Evolutionary conservation across 1,140 invertebrate species (phyloP), one percentile per base, ranked within the genome.

Genomic region (Rhagoletis zephyria): DNA sequence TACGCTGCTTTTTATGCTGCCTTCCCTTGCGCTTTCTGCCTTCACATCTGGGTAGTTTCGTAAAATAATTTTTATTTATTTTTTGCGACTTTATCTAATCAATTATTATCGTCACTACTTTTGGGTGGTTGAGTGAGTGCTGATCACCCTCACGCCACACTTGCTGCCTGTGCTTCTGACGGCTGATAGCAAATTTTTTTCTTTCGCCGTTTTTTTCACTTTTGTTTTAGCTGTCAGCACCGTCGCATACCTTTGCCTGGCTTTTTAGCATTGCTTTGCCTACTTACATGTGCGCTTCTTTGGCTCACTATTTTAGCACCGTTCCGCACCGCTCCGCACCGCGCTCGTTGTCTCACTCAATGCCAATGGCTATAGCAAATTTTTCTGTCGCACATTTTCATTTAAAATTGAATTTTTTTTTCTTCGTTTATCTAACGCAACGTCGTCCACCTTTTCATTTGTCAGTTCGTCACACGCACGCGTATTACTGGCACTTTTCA

Each of bases 381-480:
- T 81, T 81, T 19, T 0, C 48, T 1, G 51, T 56, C 74, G 45
- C 4, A n/a, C 74, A 19, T 81, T 56, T 48, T 48, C 48, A 48
- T 81, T 81, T 56, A 45, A 81, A 59, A 19, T 19, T 9, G 6
- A 2, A 56, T 81, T 56, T 81, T 81, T 56, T 77, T 48, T 6
- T 10, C 10, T 63, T 63, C 61, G n/a, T 16, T 30, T 30, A 30
- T 30, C 30, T 30, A 56, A 5, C 51, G 10, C 5, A 56, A 63
- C 19, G 4, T 19, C 64, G 19, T 65, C 9, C 12, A 56, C 67
- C 12, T 74, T 74, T 48, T 48, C 42, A 4, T 74, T 74, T 42
- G 67, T 48, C 42, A 12, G 42, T 74, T 60, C 14, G 42, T 10
- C 67, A 74, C 74, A 81, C 74, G 74, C 74, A 81, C 74, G 74